phyloP scores from a whole-genome alignment of 2,113 vertebrate species.

The Mormoops blainvillei region DNA sequence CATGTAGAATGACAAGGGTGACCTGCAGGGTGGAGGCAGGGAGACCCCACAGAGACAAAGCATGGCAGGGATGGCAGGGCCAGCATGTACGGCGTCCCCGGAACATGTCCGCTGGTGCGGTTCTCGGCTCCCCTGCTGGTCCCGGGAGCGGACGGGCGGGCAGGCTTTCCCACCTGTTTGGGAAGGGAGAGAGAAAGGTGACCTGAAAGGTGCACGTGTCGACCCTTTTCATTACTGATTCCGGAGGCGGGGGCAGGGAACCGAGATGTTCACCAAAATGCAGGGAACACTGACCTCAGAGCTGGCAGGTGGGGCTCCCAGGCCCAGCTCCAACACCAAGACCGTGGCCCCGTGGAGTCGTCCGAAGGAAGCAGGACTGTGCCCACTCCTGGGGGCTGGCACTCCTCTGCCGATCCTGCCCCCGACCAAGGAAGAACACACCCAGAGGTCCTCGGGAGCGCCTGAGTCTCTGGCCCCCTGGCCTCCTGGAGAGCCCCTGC shows the following conservation, averaged over 20 bases:
- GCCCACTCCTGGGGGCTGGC: not conserved
- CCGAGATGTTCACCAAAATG: accelerated
- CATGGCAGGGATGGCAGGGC: too few species aligned
- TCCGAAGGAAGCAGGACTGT: not conserved
- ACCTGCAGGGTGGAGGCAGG: not conserved
- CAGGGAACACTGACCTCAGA: not conserved
- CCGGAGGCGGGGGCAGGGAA: not conserved
- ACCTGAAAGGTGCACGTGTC: not conserved
- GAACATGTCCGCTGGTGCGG: accelerated
- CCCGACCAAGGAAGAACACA: too few species aligned
- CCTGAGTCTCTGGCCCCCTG: not conserved
- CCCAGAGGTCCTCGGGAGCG: not conserved
- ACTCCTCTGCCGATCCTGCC: too few species aligned
- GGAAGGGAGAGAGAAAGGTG: not conserved
- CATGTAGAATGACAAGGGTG: not conserved
- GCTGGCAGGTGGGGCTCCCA: not conserved
- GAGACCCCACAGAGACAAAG: not conserved
- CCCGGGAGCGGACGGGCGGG: accelerated
- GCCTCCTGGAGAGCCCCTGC: not conserved
- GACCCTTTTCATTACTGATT: not conserved
- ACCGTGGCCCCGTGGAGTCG: accelerated
- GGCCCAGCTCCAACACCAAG: too few species aligned
- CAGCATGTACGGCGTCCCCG: accelerated
- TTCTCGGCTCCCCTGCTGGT: too few species aligned
- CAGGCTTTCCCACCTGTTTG: not conserved